Evolutionary conservation across 2,113 vertebrate species (phyloP).

Genomic region (Alectura lathami): DNA sequence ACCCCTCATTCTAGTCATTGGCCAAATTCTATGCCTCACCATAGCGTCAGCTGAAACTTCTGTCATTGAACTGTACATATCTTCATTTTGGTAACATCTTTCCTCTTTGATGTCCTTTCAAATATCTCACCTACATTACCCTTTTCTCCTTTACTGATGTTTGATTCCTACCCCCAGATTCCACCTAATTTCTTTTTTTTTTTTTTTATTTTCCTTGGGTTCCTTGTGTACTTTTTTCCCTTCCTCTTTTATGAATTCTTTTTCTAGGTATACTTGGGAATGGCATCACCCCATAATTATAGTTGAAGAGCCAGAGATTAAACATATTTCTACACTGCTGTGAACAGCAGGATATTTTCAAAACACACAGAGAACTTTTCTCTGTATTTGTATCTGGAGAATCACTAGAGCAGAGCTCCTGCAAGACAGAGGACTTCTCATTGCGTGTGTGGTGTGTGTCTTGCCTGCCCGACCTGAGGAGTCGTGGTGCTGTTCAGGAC

Average conservation of each 20-base stretch:
- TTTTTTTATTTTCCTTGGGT: background rate
- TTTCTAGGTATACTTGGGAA: background rate
- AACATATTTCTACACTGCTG: background rate
- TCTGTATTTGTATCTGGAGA: background rate
- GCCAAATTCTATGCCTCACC: background rate
- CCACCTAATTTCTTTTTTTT: too few species aligned
- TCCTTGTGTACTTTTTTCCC: background rate
- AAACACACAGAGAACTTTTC: background rate
- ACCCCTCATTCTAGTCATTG: background rate
- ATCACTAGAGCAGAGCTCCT: background rate
- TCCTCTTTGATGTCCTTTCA: background rate
- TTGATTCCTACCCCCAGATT: background rate
- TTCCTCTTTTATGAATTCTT: background rate
- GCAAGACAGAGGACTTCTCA: background rate
- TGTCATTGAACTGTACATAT: background rate
- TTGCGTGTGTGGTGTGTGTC: background rate
- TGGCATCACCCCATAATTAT: background rate
- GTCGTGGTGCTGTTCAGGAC: background rate
- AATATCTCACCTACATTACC: background rate
- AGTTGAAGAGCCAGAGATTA: background rate
- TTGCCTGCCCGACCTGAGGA: background rate
- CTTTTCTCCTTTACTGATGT: background rate
- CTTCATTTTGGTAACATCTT: background rate
- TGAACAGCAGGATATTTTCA: background rate
- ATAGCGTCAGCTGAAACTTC: background rate